phyloP scores from a whole-genome alignment of 2,113 vertebrate species.

The Sclerurus mexicanus region DNA sequence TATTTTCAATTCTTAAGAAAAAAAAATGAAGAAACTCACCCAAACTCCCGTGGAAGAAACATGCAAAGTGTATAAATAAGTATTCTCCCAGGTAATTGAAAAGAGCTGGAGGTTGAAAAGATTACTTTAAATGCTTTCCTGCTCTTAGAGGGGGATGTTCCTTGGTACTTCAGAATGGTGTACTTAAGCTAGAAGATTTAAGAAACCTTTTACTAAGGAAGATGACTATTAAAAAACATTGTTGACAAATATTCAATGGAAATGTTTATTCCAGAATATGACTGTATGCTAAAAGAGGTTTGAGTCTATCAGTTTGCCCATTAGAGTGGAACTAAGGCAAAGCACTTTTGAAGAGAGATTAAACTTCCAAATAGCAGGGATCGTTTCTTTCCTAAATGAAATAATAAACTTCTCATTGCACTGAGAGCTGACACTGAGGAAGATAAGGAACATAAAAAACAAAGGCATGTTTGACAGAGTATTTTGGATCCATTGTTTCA shows the following conservation, averaged over 20 bases:
- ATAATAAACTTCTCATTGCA: not conserved
- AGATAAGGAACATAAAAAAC: not conserved
- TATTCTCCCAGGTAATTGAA: not conserved
- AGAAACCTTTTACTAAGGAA: not conserved
- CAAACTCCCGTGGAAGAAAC: not conserved
- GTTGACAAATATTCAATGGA: not conserved
- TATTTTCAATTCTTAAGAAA: not conserved
- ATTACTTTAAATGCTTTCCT: not conserved
- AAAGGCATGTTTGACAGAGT: not conserved
- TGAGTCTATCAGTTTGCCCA: not conserved
- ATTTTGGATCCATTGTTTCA: not conserved
- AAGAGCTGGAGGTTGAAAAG: not conserved
- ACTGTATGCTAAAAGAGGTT: not conserved
- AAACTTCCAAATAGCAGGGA: not conserved
- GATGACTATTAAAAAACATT: not conserved
- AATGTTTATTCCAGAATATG: not conserved
- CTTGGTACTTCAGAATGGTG: not conserved
- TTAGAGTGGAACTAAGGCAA: not conserved
- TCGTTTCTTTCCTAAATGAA: not conserved
- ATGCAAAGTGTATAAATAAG: not conserved
- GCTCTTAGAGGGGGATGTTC: not conserved
- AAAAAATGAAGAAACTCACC: not conserved
- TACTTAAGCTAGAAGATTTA: not conserved
- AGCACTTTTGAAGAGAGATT: not conserved
- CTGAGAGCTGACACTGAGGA: not conserved